phyloP scores from a whole-genome alignment of 2,113 vertebrate genomes.

The Corythaixoides concolor region DNA sequence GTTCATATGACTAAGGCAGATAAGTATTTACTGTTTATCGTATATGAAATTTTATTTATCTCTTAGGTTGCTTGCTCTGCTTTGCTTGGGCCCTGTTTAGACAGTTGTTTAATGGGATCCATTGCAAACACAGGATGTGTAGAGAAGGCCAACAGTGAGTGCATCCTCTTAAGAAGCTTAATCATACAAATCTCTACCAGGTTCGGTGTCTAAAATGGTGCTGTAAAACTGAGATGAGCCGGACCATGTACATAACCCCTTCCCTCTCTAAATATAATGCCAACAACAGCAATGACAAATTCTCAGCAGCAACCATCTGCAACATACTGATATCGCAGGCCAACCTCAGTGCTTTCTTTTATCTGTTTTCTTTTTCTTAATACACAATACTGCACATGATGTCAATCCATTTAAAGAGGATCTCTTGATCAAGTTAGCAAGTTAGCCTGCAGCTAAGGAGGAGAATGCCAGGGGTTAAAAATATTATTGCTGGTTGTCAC shows the following conservation, averaged over 20 bases:
- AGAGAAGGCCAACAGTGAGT: not conserved
- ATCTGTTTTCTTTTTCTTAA: not conserved
- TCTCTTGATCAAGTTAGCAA: not conserved
- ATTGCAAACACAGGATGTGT: not conserved
- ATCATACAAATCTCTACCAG: not conserved
- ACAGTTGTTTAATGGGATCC: not conserved
- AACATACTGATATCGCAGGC: not conserved
- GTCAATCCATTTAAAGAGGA: not conserved
- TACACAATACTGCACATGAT: not conserved
- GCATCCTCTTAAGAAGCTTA: not conserved
- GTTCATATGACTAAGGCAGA: conserved; percentile 1
- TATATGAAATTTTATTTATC: conserved; percentile 4
- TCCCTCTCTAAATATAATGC: not conserved
- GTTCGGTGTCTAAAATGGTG: not conserved
- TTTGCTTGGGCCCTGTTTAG: not conserved
- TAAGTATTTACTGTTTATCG: conserved; percentile 20
- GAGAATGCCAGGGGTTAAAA: not conserved
- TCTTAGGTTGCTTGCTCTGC: not conserved
- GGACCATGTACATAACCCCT: not conserved
- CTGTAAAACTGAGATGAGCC: not conserved
- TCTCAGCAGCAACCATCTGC: not conserved
- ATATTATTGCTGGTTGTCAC: not conserved
- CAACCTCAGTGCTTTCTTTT: not conserved
- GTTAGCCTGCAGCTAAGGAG: not conserved
- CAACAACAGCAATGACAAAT: not conserved